phyloP scores from a whole-genome alignment of 2,797 vertebrate species.

The Sebastes matsubarae region DNA sequence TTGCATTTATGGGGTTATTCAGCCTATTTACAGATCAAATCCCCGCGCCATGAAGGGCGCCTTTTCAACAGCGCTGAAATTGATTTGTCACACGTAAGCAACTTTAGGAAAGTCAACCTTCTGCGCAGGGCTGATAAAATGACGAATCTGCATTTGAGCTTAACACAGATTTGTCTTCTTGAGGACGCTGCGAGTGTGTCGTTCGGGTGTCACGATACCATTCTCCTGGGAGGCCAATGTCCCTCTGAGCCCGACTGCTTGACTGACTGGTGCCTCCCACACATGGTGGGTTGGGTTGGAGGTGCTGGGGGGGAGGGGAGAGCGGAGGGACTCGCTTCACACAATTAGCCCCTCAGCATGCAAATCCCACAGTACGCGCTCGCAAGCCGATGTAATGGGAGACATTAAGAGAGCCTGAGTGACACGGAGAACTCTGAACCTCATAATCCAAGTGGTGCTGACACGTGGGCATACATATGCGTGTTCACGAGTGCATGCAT shows the following conservation, averaged over 20 bases:
- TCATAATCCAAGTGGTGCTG: conserved; percentile 23
- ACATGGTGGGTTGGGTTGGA: conserved; percentile 20
- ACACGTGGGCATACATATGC: not conserved
- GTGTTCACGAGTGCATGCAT: not conserved
- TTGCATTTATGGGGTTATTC: conserved; percentile 51
- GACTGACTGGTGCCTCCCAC: conserved; percentile 52
- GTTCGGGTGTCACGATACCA: conserved; percentile 30
- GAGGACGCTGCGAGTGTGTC: conserved; percentile 29
- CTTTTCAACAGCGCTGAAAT: conserved; percentile 47
- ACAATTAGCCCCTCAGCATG: conserved; percentile 63
- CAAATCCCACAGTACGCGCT: conserved; percentile 55
- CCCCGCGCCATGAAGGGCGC: conserved; percentile 48
- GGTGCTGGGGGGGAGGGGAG: not conserved
- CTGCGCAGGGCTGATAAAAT: conserved; percentile 75
- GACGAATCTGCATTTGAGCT: conserved; percentile 62
- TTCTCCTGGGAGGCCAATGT: conserved; percentile 55
- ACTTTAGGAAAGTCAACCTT: conserved; percentile 63
- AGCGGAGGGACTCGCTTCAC: conserved; percentile 24
- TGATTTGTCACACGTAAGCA: conserved; percentile 71
- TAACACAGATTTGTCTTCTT: conserved; percentile 54
- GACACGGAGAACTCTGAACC: conserved; percentile 32
- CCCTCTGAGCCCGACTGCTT: conserved; percentile 42
- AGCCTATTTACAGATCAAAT: conserved; percentile 56
- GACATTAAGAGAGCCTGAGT: conserved; percentile 38
- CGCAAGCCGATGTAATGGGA: conserved; percentile 49